Conservation (phyloP, 2,888 invertebrate species). For the Agrotis exclamationis region DNA sequence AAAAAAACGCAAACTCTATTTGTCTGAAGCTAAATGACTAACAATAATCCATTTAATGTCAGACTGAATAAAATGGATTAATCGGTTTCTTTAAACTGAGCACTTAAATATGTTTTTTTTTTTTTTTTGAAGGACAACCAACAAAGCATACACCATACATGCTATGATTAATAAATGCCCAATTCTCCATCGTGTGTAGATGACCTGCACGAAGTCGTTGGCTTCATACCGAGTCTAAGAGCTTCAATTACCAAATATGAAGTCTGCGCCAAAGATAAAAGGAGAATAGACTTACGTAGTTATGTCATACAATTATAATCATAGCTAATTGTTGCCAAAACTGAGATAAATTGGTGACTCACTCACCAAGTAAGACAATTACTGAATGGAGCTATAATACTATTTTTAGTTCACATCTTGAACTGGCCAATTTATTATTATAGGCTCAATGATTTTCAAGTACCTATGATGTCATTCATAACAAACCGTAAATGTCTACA, state of each 20-base stretch:
- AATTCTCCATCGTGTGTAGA: neutral
- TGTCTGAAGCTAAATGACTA: too few relatives aligned
- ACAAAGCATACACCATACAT: too few relatives aligned
- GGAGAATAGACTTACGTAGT: conserved; percentile 24
- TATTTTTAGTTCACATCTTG: conserved; percentile 64
- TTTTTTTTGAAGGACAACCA: too few relatives aligned
- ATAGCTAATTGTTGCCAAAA: conserved; percentile 51
- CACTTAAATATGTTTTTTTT: too few relatives aligned
- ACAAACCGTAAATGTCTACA: conserved; percentile 32
- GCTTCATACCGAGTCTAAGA: neutral
- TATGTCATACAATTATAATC: conserved; percentile 45
- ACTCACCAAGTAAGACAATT: conserved; percentile 56
- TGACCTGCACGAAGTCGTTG: neutral
- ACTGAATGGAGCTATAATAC: conserved; percentile 49
- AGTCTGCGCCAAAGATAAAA: conserved; percentile 53
- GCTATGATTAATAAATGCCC: neutral
- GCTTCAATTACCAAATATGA: neutral
- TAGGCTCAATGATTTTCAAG: conserved; percentile 54
- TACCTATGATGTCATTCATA: conserved; percentile 57
- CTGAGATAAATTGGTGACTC: conserved; percentile 60
- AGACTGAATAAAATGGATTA: too few relatives aligned
- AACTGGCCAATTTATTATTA: conserved; percentile 55
- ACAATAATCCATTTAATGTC: too few relatives aligned
- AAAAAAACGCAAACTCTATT: too few relatives aligned
- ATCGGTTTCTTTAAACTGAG: too few relatives aligned